These are phyloP conservation scores for Wiebesia pumilae DNA, from an alignment of 1,140 invertebrate species.

Conservation along the genomic window DNA sequence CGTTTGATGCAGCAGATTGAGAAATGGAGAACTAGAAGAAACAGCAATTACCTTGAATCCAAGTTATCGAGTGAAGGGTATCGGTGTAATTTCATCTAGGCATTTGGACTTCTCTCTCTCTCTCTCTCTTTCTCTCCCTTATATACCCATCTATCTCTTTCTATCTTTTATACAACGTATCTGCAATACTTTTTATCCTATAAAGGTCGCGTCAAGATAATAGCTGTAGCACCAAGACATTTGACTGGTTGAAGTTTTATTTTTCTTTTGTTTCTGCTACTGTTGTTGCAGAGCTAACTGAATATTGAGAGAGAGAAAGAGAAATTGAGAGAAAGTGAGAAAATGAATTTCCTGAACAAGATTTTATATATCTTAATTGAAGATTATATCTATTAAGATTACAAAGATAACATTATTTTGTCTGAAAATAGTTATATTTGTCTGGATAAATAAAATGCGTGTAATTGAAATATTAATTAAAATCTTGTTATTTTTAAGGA, in stretches of 20 bases:
- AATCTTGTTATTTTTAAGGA: too few relatives aligned
- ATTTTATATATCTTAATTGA: too few relatives aligned
- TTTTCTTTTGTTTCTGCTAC: background rate
- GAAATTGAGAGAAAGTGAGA: too few relatives aligned
- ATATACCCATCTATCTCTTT: background rate
- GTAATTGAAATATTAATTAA: too few relatives aligned
- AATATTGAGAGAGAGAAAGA: background rate
- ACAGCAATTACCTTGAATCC: constrained; percentile 64
- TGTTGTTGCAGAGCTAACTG: too few relatives aligned
- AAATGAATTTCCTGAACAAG: too few relatives aligned
- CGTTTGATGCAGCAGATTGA: constrained; percentile 40
- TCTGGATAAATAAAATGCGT: too few relatives aligned
- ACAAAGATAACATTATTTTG: too few relatives aligned
- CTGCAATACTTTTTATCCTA: constrained; percentile 70
- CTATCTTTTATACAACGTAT: background rate
- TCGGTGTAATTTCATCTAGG: constrained; percentile 73
- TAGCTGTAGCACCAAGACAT: constrained; percentile 34
- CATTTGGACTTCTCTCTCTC: constrained; percentile 58
- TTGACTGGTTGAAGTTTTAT: constrained; percentile 34
- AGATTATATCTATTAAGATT: too few relatives aligned
- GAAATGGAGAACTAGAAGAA: constrained; percentile 51
- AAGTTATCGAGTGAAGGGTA: constrained; percentile 64
- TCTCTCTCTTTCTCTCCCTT: background rate
- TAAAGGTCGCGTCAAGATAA: constrained; percentile 63
- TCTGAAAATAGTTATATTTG: too few relatives aligned